Evolutionary conservation across 1,140 invertebrate genomes (phyloP).

Genomic region (Mya arenaria): DNA sequence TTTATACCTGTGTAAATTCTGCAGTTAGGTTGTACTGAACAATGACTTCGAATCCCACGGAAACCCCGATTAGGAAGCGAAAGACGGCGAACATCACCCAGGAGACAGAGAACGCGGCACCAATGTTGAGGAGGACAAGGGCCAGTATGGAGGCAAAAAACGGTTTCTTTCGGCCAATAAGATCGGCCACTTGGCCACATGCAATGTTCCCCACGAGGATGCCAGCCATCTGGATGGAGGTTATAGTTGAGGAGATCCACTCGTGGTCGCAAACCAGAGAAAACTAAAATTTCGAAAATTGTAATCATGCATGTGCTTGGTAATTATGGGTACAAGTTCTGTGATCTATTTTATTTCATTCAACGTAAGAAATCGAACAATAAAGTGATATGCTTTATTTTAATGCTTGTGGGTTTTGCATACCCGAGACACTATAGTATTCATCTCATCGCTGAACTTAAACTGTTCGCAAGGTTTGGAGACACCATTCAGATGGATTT

Average conservation of each 20-base stretch:
- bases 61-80: slow-evolving; percentile 68
- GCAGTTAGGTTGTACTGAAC: slow-evolving; percentile 34
- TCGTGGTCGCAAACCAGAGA: slow-evolving; percentile 66
- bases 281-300: too few relatives aligned
- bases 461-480: background rate
- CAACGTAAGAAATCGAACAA: too few relatives aligned
- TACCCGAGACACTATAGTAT: background rate
- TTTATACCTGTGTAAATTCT: slow-evolving; percentile 52
- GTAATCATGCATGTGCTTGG: too few relatives aligned
- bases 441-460: background rate
- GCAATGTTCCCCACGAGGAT: slow-evolving; percentile 65
- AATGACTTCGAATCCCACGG: slow-evolving; percentile 43
- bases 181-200: slow-evolving; percentile 67
- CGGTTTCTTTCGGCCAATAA: slow-evolving; percentile 65
- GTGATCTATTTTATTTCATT: too few relatives aligned
- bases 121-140: slow-evolving; percentile 51
- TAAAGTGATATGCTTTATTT: too few relatives aligned
- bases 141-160: slow-evolving; percentile 55
- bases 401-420: too few relatives aligned
- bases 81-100: slow-evolving; percentile 71
- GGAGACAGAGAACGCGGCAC: slow-evolving; percentile 58
- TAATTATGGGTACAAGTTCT: too few relatives aligned
- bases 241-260: slow-evolving; percentile 62
- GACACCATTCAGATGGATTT: background rate
- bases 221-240: slow-evolving; percentile 73